Base-by-base conservation (phyloP, 2,113 vertebrate species). In the Athene cunicularia region DNA sequence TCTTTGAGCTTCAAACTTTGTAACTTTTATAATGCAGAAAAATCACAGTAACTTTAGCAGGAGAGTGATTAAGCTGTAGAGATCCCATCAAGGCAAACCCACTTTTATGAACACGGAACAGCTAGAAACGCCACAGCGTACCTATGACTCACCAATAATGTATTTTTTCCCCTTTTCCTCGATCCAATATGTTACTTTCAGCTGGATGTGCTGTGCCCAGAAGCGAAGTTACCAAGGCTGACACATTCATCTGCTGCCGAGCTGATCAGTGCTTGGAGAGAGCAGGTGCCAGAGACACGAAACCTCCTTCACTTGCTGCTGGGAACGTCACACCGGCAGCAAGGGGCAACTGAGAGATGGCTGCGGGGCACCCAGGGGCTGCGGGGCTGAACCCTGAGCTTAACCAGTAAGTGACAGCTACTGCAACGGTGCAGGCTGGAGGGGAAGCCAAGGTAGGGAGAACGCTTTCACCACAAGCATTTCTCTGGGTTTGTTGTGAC, bases 281-380 rank as follows among this genome's bases (percentile, higher is more conserved):
- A n/a, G 8, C 33, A 9, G 37, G 33, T 2, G 0, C 33, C 20
- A 53, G 26, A 64, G 30, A 22, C 26, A 12, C 0, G 0, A 56
- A 55, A 18, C n/a, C 30, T 39, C 39, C 12, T 60, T 68, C 63
- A 27, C 10, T 14, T 50, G 22, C 12, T 79, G 20, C 41, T 47
- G 22, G 66, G 59, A 39, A 16, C 1, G 0, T 68, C 22, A 47
- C 19, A 2, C 15, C 4, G 5, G 50, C 67, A 60, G 33, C 9
- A 1, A 10, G 21, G 27, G 24, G 26, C 0, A 1, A 19, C 53
- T 60, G 70, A 59, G 72, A 19, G 24, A 4, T 14, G 37, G 18
- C 63, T 70, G 6, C 1, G 2, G n/a, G 43, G 19, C 59, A 52
- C 20, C 0, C 0, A 35, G 37, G 55, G 37, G 14, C 62, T 81